Percentiles rank a stretch among this genome's conserved stretches.
These are phyloP conservation scores for Acanthochromis polyacanthus DNA, from an alignment of 2,113 vertebrate genomes.

Conservation along the genomic window DNA sequence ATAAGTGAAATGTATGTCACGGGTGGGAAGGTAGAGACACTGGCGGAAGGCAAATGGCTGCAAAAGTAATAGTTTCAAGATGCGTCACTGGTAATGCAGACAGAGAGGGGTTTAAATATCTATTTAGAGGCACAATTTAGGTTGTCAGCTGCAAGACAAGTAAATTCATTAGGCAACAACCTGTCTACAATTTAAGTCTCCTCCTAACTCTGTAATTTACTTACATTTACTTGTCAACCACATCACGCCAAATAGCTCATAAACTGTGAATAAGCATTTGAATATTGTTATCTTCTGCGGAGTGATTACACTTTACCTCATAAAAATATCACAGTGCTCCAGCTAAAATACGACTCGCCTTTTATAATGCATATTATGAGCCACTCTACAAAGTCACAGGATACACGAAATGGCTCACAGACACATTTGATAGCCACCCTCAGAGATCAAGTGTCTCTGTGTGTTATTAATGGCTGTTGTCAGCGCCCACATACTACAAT, in stretches of 20 bases:
- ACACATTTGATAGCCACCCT: constrained; percentile 71
- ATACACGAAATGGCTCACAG: constrained; percentile 57
- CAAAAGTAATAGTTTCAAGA: constrained; percentile 6
- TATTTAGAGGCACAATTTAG: constrained; percentile 6
- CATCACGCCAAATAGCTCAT: constrained; percentile 56
- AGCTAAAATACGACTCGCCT: constrained; percentile 64
- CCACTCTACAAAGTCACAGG: constrained; percentile 64
- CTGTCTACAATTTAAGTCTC: constrained; percentile 51
- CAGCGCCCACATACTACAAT: constrained; percentile 65
- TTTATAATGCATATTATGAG: constrained; percentile 68
- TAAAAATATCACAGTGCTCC: constrained; percentile 63
- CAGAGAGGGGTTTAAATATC: constrained; percentile 13
- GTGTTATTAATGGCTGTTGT: constrained; percentile 78
- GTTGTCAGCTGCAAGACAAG: constrained; percentile 31
- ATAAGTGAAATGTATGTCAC: constrained; percentile 12
- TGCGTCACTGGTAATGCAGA: background rate
- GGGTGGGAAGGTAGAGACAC: constrained; percentile 3
- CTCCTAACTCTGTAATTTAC: constrained; percentile 57
- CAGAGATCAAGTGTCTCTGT: constrained; percentile 70
- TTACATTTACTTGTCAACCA: constrained; percentile 68
- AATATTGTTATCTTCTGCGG: constrained; percentile 56
- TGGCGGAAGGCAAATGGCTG: background rate
- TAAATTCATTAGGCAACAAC: constrained; percentile 48
- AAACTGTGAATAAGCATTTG: constrained; percentile 61
- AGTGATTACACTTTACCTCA: constrained; percentile 57